phyloP scores from a whole-genome alignment of 1,140 invertebrate species.

The Bombus breviceps region DNA sequence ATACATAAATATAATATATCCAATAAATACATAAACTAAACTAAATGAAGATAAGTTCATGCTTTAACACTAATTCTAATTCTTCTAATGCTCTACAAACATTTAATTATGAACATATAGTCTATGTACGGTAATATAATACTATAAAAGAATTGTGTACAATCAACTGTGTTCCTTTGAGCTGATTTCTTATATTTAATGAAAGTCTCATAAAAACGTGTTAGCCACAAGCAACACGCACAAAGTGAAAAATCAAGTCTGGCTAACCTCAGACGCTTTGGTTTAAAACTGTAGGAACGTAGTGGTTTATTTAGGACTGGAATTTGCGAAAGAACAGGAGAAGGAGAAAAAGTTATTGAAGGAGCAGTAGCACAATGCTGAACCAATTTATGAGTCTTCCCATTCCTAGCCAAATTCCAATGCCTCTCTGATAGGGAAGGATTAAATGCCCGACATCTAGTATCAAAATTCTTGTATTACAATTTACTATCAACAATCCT shows the following conservation, averaged over 20 bases:
- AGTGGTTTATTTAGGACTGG: constrained; percentile 77
- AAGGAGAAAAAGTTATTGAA: constrained; percentile 70
- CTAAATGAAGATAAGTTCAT: constrained; percentile 3
- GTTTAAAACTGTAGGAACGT: constrained; percentile 81
- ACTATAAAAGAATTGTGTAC: background rate
- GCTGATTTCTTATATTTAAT: constrained; percentile 47
- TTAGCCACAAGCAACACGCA: constrained; percentile 73
- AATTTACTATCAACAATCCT: constrained; percentile 38
- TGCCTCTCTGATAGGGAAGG: constrained; percentile 77
- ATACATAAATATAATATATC: background rate
- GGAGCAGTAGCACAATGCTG: constrained; percentile 78
- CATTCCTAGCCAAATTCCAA: constrained; percentile 71
- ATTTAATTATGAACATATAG: background rate
- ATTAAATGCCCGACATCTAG: constrained; percentile 82
- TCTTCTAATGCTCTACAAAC: background rate
- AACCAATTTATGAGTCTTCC: constrained; percentile 76
- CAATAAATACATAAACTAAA: background rate
- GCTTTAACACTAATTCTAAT: background rate
- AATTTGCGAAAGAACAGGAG: constrained; percentile 73
- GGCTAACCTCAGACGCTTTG: constrained; percentile 81
- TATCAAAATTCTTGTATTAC: constrained; percentile 72
- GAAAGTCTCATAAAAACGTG: constrained; percentile 35
- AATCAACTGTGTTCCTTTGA: constrained; percentile 29
- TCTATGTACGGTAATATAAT: background rate
- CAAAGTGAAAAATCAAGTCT: constrained; percentile 73